Percentiles rank a stretch among this genome's conserved stretches.
Evolutionary conservation across 2,113 vertebrate species (phyloP).

Genomic region (Chelonoidis abingdonii): DNA sequence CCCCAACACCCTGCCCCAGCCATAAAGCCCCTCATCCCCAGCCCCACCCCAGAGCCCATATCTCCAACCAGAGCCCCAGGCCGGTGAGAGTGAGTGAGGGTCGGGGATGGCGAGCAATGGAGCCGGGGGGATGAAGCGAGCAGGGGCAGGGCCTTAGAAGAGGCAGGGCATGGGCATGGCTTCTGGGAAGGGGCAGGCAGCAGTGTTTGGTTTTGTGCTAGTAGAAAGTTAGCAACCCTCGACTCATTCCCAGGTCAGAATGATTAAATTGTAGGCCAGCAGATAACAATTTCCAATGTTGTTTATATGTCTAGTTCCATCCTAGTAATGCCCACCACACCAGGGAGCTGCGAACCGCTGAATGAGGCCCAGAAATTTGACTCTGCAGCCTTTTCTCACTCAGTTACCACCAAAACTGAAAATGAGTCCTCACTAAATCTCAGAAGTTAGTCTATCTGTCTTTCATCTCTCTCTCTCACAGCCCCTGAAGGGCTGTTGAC

Average conservation of each 20-base stretch:
- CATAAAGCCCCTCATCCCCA: too few species aligned
- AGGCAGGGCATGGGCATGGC: too few species aligned
- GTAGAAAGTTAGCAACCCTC: background rate
- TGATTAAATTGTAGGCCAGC: background rate
- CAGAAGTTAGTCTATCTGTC: background rate
- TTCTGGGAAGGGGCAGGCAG: too few species aligned
- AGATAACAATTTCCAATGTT: background rate
- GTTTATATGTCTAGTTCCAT: background rate
- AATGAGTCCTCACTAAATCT: background rate
- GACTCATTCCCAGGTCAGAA: background rate
- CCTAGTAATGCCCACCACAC: background rate
- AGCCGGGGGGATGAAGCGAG: too few species aligned
- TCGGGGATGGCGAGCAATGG: too few species aligned
- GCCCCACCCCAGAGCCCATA: too few species aligned
- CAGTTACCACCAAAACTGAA: background rate
- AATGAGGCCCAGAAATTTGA: accelerated
- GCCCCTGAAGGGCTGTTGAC: background rate
- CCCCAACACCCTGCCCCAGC: too few species aligned
- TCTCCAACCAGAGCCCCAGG: too few species aligned
- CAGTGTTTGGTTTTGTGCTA: too few species aligned
- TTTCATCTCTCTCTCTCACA: background rate
- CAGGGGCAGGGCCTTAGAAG: too few species aligned
- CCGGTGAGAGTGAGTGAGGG: too few species aligned
- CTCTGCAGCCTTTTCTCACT: background rate
- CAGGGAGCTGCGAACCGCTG: background rate